Conservation (phyloP, 2,888 invertebrate genomes). For the Eupithecia subfuscata region DNA sequence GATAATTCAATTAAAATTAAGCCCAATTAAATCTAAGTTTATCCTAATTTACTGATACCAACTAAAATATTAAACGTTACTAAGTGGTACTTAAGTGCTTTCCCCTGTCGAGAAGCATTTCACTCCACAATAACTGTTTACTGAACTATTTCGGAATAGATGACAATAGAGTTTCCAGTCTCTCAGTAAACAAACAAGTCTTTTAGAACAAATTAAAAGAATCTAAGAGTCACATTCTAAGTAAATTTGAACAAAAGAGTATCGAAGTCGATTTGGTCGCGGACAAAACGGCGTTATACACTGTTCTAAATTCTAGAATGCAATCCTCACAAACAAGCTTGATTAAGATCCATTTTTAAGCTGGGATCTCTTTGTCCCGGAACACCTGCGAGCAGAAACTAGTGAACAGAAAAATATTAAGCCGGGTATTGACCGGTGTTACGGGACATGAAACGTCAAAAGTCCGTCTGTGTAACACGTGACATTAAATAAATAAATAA, state of each 20-base stretch:
- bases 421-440: too few relatives aligned
- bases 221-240: not conserved
- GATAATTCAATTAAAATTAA: not conserved
- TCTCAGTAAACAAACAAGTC: not conserved
- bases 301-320: too few relatives aligned
- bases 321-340: too few relatives aligned
- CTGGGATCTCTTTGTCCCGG: too few relatives aligned
- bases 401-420: too few relatives aligned
- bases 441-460: too few relatives aligned
- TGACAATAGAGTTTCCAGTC: not conserved
- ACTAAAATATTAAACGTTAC: slow-evolving; percentile 34
- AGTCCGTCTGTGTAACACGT: too few relatives aligned
- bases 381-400: too few relatives aligned
- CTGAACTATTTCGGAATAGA: slow-evolving; percentile 18
- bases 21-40: not conserved
- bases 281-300: not conserved
- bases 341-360: too few relatives aligned
- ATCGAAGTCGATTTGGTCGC: not conserved
- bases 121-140: slow-evolving; percentile 39
- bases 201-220: not conserved
- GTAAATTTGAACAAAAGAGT: too few relatives aligned
- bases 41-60: slow-evolving; percentile 4
- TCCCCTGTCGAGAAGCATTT: slow-evolving; percentile 40
- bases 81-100: slow-evolving; percentile 45
- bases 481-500: too few relatives aligned